A percentile compares a stretch with the other conserved stretches of the same genome.
phyloP scores from a whole-genome alignment of 2,797 vertebrate species.

The Syndactyla subalaris region DNA sequence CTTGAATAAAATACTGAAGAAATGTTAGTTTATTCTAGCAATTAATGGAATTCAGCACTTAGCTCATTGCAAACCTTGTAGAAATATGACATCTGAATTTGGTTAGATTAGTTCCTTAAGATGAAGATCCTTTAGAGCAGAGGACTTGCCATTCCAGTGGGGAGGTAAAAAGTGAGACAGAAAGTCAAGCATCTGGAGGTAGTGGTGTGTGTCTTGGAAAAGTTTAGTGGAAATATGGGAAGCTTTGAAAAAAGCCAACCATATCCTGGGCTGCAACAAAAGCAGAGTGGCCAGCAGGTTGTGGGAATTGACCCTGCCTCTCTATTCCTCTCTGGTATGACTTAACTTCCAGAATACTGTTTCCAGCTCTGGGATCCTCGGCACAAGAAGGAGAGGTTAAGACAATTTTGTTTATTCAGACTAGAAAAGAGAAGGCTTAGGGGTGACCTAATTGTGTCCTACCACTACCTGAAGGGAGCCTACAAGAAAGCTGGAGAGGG shows the following conservation, averaged over 20 bases:
- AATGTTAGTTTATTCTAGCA: neutral
- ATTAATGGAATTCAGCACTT: neutral
- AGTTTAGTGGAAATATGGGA: neutral
- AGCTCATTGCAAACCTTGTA: neutral
- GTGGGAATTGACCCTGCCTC: neutral
- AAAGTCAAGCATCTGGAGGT: neutral
- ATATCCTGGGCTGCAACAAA: neutral
- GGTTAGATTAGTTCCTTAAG: neutral
- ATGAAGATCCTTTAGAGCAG: neutral
- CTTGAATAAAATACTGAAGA: neutral
- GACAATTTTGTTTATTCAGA: neutral
- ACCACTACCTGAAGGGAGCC: neutral
- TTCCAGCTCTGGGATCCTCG: neutral
- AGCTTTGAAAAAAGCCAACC: neutral
- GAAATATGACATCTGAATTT: neutral
- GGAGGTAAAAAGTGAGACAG: neutral
- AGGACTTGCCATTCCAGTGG: neutral
- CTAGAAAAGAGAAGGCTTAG: neutral
- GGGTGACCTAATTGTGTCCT: neutral
- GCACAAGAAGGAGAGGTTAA: neutral
- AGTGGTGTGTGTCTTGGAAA: neutral
- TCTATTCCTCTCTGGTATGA: neutral
- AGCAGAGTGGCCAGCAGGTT: accelerated
- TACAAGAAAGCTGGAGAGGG: neutral
- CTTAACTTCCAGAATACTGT: neutral